Base-by-base conservation (phyloP, 2,113 vertebrate genomes). In the Ophthalmolycus amberensis region DNA sequence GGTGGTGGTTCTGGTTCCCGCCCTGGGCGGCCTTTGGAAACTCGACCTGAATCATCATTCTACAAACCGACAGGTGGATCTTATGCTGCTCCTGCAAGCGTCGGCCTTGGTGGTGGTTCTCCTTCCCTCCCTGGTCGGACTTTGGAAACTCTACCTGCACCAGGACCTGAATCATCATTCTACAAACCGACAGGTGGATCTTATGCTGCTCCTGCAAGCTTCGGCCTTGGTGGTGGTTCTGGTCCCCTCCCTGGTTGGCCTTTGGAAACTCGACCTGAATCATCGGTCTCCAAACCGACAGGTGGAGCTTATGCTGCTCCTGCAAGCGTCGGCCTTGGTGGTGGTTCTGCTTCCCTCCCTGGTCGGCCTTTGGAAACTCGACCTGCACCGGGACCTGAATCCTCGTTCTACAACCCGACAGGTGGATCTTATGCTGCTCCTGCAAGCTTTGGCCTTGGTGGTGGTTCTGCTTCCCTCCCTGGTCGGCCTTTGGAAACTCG, bases 1-100 rank as follows among this genome's bases (percentile, higher is more conserved):
- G 14, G 9, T 0, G 9, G 2, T 20, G 34, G 5, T 1, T 2
- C 20, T 34, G 22, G 1, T 0, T 5, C 18, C 9, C 10, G 0
- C 0, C 3, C 42, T 11, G 42, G 32, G 10, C 6, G 0, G 6
- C 32, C 44, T 3, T 27, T 18, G 46, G 12, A 22, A 4, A 0
- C 11, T 6, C 25, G 0, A 46, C 27, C 29, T 29, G 29, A 29
- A 29, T 34, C 3, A 0, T 34, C 42, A 0, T 54, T 44, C 42
- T 60, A 10, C 7, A 12, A 18, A 9, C 67, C 54, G 3, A n/a
- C 25, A 63, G 27, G 7, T 6, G 48, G 56, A 0, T 18, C 15
- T 14, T 4, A 9, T 8, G 10, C 38, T 42, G 42, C 12, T 42
- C 63, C 63, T 66, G 22, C 11, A 27, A 14, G 11, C 6, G n/a